Conservation (phyloP, 2,113 vertebrate species). For the Nyctereutes procyonoides region DNA sequence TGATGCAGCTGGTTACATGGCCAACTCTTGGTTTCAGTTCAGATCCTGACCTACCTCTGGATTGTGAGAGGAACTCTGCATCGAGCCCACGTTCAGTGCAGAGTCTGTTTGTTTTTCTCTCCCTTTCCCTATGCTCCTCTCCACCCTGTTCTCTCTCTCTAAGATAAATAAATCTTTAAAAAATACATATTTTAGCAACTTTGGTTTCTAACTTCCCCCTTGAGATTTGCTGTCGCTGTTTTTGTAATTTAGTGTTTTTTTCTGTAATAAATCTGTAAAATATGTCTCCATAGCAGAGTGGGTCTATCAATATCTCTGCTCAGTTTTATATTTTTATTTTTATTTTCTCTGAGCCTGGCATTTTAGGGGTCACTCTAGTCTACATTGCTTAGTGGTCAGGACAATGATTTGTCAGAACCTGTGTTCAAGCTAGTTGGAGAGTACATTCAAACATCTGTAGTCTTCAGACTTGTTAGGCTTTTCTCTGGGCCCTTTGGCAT, state of each 20-base stretch:
- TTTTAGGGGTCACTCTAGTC: not conserved
- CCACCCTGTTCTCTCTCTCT: not conserved
- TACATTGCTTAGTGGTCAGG: not conserved
- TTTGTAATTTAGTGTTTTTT: not conserved
- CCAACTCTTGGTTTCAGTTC: not conserved
- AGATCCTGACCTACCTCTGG: not conserved
- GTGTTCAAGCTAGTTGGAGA: not conserved
- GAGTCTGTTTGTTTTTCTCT: not conserved
- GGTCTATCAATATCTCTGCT: not conserved
- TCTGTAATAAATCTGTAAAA: not conserved
- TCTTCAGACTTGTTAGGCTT: not conserved
- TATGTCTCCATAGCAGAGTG: not conserved
- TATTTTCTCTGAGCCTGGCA: not conserved
- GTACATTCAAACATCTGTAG: not conserved
- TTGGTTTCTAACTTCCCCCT: not conserved
- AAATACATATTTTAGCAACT: not conserved
- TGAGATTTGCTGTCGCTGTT: not conserved
- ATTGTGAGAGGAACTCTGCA: not conserved
- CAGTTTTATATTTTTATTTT: not conserved
- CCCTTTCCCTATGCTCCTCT: not conserved
- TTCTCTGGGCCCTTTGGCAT: not conserved
- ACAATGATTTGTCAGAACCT: not conserved
- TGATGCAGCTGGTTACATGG: not conserved
- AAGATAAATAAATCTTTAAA: not conserved
- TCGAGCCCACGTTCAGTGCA: not conserved